These are phyloP conservation scores for Eolophus roseicapilla DNA, from an alignment of 2,113 vertebrate genomes.

Conservation along the genomic window DNA sequence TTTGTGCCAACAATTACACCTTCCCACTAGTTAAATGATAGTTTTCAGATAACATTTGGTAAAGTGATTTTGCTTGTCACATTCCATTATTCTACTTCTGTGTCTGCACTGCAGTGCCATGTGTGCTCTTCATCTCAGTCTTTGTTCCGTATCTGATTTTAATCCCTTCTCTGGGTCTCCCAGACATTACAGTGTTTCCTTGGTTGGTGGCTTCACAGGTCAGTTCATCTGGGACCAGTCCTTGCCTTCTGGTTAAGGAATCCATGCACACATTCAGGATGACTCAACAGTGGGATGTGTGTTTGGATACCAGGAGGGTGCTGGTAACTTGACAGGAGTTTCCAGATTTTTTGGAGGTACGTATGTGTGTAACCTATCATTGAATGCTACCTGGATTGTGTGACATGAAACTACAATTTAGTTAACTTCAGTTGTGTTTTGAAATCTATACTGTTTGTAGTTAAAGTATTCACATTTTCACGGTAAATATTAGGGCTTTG, in stretches of 20 bases:
- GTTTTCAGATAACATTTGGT: neutral
- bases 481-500: neutral
- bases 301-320: slow-evolving; percentile 50
- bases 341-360: slow-evolving; percentile 66
- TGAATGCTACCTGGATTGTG: neutral
- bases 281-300: slow-evolving; percentile 61
- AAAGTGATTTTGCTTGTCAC: neutral
- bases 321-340: slow-evolving; percentile 64
- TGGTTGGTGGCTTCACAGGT: slow-evolving; percentile 56
- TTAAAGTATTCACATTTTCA: neutral
- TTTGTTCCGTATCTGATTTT: neutral
- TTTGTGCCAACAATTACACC: neutral
- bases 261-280: slow-evolving; percentile 45
- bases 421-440: neutral
- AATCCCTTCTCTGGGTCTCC: neutral
- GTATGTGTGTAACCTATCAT: neutral
- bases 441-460: neutral
- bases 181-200: neutral
- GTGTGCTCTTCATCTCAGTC: neutral
- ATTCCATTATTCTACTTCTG: neutral
- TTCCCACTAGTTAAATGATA: neutral
- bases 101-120: neutral
- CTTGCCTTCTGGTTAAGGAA: slow-evolving; percentile 68
- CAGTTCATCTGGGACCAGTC: slow-evolving; percentile 38
- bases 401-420: neutral